A percentile compares a stretch with the other conserved stretches of the same genome.
phyloP scores from a whole-genome alignment of 1,140 invertebrate species.

The Aphidius ervi region DNA sequence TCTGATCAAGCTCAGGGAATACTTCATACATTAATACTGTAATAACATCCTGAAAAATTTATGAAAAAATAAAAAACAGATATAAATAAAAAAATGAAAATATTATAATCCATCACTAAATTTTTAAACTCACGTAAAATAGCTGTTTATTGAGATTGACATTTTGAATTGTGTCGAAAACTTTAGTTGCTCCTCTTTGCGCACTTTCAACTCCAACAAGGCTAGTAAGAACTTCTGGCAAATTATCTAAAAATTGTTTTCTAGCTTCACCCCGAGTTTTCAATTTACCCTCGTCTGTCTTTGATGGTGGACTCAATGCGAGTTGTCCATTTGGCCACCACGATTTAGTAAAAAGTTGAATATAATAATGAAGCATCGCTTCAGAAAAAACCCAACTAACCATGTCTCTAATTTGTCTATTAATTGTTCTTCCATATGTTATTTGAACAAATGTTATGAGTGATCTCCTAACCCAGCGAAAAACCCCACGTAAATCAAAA shows the following conservation, averaged over 20 bases:
- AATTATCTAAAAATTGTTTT: conserved; percentile 66
- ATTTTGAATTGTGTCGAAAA: conserved; percentile 85
- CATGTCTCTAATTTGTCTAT: conserved; percentile 84
- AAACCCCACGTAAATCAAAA: conserved; percentile 83
- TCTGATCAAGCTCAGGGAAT: too few species aligned
- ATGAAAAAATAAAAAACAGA: too few species aligned
- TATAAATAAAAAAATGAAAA: too few species aligned
- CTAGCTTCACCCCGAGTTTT: conserved; percentile 62
- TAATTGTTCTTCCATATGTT: conserved; percentile 86
- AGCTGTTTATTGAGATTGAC: conserved; percentile 84
- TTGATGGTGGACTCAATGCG: conserved; percentile 47
- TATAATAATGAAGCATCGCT: conserved; percentile 85
- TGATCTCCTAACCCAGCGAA: conserved; percentile 80
- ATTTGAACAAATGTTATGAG: conserved; percentile 90
- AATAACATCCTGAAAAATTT: too few species aligned
- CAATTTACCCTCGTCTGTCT: conserved; percentile 68
- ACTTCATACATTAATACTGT: too few species aligned
- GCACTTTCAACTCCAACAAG: conserved; percentile 82
- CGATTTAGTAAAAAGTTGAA: conserved; percentile 75
- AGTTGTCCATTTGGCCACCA: conserved; percentile 83
- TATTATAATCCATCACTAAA: too few species aligned
- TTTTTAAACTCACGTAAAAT: conserved; percentile 73
- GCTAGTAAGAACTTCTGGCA: conserved; percentile 75
- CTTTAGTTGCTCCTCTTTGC: conserved; percentile 75
- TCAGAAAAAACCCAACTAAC: conserved; percentile 84